Evolutionary conservation across 2,797 vertebrate genomes (phyloP), one percentile per base, ranked within the genome.

Genomic region (Sebastiscus albofasciatus): DNA sequence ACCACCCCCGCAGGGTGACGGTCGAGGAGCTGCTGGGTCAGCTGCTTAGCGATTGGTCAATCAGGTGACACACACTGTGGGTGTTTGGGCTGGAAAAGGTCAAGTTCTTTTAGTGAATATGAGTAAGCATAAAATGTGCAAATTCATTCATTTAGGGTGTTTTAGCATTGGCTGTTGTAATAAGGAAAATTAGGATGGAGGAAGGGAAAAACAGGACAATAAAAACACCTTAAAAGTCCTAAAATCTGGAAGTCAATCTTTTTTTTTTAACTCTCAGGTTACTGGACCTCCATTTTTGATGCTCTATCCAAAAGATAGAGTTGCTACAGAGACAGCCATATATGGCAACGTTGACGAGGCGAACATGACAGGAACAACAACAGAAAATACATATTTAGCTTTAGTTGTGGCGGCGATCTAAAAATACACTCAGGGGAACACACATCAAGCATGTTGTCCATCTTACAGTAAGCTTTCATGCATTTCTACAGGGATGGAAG

Each of bases 401-500:
- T 61, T 34, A 34, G 39, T 5, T 46, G 18, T 24, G 18, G 42
- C 70, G 33, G 46, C 4, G n/a, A 72, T 60, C 59, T 79, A 31
- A 61, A 80, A 77, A 79, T 76, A 61, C 67, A 65, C 39, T 49
- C 11, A 16, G 55, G 72, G 49, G 49, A 33, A 67, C 18, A 75
- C 55, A n/a, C 42, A 9, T 13, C 61, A 33, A 22, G 24, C 5
- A 68, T 78, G 58, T 85, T 85, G 74, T 67, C 66, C 68, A 88
- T 12, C 72, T 83, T 74, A 56, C 20, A 6, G 14, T 54, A 65
- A 76, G 49, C 52, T 26, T 14, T 46, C 62, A 49, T 58, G 34
- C 55, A 20, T 69, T 62, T 90, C 77, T 64, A 14, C 9, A 6
- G 5, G 75, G 83, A 89, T 89, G 61, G 90, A 92, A 83, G 84